Evolutionary conservation across 2,113 vertebrate species (phyloP).

Genomic region (Hoplias malabaricus): DNA sequence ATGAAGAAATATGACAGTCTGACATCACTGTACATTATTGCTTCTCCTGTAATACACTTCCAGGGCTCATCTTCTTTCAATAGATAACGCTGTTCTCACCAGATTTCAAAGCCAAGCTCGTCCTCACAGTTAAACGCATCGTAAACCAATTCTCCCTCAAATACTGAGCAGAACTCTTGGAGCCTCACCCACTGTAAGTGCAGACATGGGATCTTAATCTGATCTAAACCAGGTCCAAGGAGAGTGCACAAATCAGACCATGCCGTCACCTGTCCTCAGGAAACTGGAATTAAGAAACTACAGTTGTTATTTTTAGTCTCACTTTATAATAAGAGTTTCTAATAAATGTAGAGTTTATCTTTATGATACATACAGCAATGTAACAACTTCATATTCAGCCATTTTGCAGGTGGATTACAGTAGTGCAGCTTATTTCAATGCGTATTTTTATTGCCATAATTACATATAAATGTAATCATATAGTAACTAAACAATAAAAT

Average conservation of each 20-base stretch:
- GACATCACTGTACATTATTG: slow-evolving; percentile 37
- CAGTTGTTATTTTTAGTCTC: too few species aligned
- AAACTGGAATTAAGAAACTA: neutral
- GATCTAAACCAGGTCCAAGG: slow-evolving; percentile 84
- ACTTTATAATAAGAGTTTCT: too few species aligned
- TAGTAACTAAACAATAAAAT: too few species aligned
- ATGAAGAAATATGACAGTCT: slow-evolving; percentile 29
- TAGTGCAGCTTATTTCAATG: too few species aligned
- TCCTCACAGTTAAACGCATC: slow-evolving; percentile 56
- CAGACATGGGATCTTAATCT: slow-evolving; percentile 66
- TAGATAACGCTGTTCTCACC: slow-evolving; percentile 37
- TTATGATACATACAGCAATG: too few species aligned
- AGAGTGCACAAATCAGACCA: slow-evolving; percentile 83
- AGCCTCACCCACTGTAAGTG: slow-evolving; percentile 47
- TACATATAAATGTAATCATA: too few species aligned
- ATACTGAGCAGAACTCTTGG: slow-evolving; percentile 56
- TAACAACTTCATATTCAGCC: too few species aligned
- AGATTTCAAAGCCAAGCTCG: slow-evolving; percentile 53
- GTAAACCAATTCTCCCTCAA: slow-evolving; percentile 56
- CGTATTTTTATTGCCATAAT: too few species aligned
- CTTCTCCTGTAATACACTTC: slow-evolving; percentile 48
- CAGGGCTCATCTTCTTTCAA: slow-evolving; percentile 55
- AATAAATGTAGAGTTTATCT: too few species aligned
- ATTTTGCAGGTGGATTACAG: too few species aligned
- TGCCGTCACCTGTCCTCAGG: slow-evolving; percentile 42